These are phyloP conservation scores for Hippocampus mohnikei DNA, from an alignment of 2,113 vertebrate species.

Conservation along the genomic window DNA sequence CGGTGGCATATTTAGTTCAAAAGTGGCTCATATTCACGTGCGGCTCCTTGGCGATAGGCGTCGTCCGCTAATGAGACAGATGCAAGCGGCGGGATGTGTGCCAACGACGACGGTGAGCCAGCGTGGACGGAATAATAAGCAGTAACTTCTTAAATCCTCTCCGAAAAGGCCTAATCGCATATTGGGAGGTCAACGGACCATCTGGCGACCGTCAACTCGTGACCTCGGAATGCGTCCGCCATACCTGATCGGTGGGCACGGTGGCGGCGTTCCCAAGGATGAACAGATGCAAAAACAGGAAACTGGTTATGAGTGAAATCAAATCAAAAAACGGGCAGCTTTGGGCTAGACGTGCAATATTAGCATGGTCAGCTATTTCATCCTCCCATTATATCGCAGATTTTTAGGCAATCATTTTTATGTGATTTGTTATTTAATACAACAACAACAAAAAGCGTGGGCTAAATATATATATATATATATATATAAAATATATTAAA, in stretches of 20 bases:
- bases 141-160: conserved; percentile 46
- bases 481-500: no score
- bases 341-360: background rate
- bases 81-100: conserved; percentile 39
- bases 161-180: conserved; percentile 56
- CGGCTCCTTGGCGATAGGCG: background rate
- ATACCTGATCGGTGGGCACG: conserved; percentile 47
- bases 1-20: conserved; percentile 13
- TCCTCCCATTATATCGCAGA: no score
- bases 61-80: conserved; percentile 29
- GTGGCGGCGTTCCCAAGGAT: conserved; percentile 19
- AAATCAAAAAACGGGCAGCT: background rate
- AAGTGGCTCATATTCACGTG: conserved; percentile 1
- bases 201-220: conserved; percentile 51
- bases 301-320: conserved; percentile 1
- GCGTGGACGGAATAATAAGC: conserved; percentile 46
- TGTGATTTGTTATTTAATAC: no score
- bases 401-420: no score
- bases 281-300: conserved; percentile 7
- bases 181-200: conserved; percentile 61
- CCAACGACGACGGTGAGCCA: conserved; percentile 19
- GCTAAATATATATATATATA: no score
- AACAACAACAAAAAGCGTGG: no score
- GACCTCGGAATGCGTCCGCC: conserved; percentile 36
- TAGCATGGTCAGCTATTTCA: background rate